Base-by-base conservation (phyloP, 64 coral and sea anemone genomes). In the Stichodactyla helianthus region DNA sequence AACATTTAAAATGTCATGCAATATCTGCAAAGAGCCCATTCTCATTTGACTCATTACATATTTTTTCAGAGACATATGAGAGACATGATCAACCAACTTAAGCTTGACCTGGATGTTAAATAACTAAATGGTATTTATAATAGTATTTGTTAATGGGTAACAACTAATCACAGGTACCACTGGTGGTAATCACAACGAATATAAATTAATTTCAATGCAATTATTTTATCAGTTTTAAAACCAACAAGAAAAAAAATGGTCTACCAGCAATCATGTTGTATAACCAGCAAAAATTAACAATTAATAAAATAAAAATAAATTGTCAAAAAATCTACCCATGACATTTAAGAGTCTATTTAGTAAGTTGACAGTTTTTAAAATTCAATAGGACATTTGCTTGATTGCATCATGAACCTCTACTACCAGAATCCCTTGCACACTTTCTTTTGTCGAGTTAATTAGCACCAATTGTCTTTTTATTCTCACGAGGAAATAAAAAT, bases 81-180 rank as follows among this genome's bases (percentile, higher is more conserved):
- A 59, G 93, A 94, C 5, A 94, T 94, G 93, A 94, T 94, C 31
- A 85, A 89, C 18, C 84, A 94, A 63, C 77, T 94, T 2, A 94
- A 90, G 44, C 84, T 89, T 74, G 93, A 94, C 55, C 51, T 94
- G 85, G 85, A 81, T 50, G 64, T 94, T 18, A 50, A 18, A 65
- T 74, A 13, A 74, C 68, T 26, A 8, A 5, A 19, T 74, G 23
- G 25, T 14, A 13, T 13, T 8, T 65, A 4, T 11, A 5, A 19
- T 74, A 6, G 25, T 14, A 13, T 13, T 8, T 65, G 2, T 11
- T 4, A 31, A 23, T 22, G 27, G 68, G 7, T 65, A 6, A n/a
- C 20, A 65, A n/a, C 12, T n/a, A 65, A 44, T 44, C 2, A 44
- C 35, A 44, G 35, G 35, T 44, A 44, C 35, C 35, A 44, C 1